Percentiles rank a stretch among this genome's conserved stretches.
These are phyloP conservation scores for Montipora capricornis DNA, from an alignment of 64 coral and sea anemone genomes.

Conservation along the genomic window DNA sequence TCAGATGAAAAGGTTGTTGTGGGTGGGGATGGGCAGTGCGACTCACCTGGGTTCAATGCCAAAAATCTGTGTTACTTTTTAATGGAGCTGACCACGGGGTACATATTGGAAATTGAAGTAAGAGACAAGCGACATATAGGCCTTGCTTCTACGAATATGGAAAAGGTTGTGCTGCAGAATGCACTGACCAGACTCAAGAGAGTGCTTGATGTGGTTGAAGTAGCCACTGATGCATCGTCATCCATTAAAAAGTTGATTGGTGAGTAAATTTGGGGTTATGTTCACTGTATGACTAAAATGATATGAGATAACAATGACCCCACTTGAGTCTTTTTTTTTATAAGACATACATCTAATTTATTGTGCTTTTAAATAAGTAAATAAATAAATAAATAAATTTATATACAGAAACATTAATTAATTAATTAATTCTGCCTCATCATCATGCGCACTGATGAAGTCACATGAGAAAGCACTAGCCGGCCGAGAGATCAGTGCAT, in stretches of 20 bases:
- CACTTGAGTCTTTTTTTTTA: not conserved
- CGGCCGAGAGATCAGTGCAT: no score
- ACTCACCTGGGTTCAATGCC: conserved; percentile 60
- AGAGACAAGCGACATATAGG: conserved; percentile 60
- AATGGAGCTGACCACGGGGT: not conserved
- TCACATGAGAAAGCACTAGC: no score
- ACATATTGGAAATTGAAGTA: conserved; percentile 57
- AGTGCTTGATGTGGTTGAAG: conserved; percentile 43
- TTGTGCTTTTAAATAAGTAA: not conserved
- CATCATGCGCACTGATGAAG: no score
- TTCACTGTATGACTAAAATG: not conserved
- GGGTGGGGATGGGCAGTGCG: conserved; percentile 73
- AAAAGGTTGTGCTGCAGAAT: conserved; percentile 37
- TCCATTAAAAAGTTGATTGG: conserved; percentile 47
- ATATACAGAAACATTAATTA: no score
- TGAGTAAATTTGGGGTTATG: not conserved
- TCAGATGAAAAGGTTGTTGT: conserved; percentile 26
- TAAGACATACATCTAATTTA: not conserved
- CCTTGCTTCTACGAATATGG: conserved; percentile 55
- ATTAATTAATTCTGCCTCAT: no score
- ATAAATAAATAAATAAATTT: no score
- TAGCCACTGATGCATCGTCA: conserved; percentile 37
- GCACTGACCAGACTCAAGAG: conserved; percentile 15
- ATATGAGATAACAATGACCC: not conserved
- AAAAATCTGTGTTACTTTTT: conserved; percentile 66